A percentile compares a stretch with the other conserved stretches of the same genome.
These are phyloP conservation scores for Trinorchestia longiramus DNA, from an alignment of 1,140 invertebrate genomes.

Conservation along the genomic window DNA sequence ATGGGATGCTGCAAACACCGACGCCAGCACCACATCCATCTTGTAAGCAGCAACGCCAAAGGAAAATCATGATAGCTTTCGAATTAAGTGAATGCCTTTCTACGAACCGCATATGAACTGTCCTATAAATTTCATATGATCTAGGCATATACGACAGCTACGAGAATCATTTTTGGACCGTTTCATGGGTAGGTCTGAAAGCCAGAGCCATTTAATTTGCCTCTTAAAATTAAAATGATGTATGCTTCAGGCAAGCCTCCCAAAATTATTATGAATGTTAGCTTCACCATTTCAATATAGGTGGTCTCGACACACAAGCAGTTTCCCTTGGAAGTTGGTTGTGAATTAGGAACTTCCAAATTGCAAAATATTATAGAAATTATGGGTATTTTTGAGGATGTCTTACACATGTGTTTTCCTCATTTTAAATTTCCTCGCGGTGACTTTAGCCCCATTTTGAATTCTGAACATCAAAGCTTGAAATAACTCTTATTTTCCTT, in stretches of 20 bases:
- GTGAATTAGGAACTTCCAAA: background rate
- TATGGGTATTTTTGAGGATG: background rate
- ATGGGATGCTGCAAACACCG: background rate
- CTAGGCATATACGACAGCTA: background rate
- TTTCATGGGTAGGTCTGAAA: background rate
- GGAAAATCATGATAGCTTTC: conserved; percentile 16
- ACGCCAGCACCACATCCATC: background rate
- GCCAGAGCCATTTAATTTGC: background rate
- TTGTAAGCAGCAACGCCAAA: background rate
- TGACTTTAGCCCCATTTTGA: background rate
- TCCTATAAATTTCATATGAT: background rate
- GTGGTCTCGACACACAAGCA: background rate
- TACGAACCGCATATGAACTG: background rate
- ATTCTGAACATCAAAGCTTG: background rate
- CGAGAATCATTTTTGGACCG: background rate
- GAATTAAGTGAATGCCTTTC: conserved; percentile 30
- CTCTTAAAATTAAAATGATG: background rate
- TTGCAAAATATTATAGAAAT: background rate
- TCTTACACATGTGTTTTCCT: background rate
- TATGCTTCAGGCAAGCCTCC: background rate
- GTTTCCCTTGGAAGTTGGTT: background rate
- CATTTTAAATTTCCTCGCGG: background rate
- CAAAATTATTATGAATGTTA: background rate
- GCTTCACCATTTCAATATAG: background rate
- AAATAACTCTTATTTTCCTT: background rate